phyloP scores from a whole-genome alignment of 2,888 invertebrate species.

The Pterostichus madidus region DNA sequence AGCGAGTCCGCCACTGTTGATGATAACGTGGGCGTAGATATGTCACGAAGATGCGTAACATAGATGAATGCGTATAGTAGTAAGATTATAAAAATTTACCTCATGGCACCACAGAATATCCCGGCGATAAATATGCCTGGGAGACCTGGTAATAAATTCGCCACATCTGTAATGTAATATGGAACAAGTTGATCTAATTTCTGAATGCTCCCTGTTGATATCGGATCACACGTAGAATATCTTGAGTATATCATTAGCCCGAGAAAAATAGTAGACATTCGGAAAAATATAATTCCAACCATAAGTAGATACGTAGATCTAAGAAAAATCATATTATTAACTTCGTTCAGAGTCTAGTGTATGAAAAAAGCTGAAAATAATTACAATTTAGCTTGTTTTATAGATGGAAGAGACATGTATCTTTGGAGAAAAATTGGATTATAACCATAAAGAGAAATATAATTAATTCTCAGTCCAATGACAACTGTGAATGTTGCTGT shows the following conservation, averaged over 20 bases:
- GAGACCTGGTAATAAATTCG: constrained; percentile 77
- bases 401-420: constrained; percentile 80
- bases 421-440: constrained; percentile 78
- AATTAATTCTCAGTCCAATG: constrained; percentile 78
- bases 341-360: too few relatives aligned
- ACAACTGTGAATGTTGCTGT: constrained; percentile 82
- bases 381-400: constrained; percentile 78
- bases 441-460: constrained; percentile 77
- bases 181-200: constrained; percentile 75
- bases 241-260: constrained; percentile 73
- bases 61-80: background rate
- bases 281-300: constrained; percentile 69
- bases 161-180: constrained; percentile 79
- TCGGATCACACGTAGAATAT: constrained; percentile 73
- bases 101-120: constrained; percentile 62
- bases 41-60: too few relatives aligned
- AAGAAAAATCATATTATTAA: constrained; percentile 70
- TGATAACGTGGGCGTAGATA: too few relatives aligned
- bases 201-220: constrained; percentile 68
- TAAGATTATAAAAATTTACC: constrained; percentile 4
- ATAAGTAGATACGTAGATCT: constrained; percentile 64
- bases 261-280: constrained; percentile 69
- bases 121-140: constrained; percentile 71
- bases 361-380: background rate
- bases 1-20: too few relatives aligned